Evolutionary conservation across 2,797 vertebrate species (phyloP), one percentile per base, ranked within the genome.

Genomic region (Pseudochirops corinnae): DNA sequence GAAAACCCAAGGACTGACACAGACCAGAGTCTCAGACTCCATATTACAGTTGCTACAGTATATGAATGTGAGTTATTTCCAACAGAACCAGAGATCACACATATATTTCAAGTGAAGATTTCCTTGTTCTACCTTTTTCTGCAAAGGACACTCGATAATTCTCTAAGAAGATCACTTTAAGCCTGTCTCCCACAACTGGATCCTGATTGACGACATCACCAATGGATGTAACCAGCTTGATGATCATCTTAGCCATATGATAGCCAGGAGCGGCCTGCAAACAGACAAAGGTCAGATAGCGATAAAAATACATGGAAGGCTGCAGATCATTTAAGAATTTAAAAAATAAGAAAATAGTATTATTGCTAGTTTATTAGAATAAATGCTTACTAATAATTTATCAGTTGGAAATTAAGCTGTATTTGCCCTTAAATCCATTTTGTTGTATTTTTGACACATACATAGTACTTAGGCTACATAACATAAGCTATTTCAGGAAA

Each of bases 171-270:
- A 99, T 99, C 97, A 99, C 99, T 98, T 98, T 99, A 92, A 99
- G 99, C 92, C 97, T 98, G 97, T 99, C 99, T 0, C 99, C 99
- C 93, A 99, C 98, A 0, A 99, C 96, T 0, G 99, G 99, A 95
- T 99, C 99, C 0, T 98, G 99, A 98, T 99, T 99, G 97, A 99
- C 93, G 28, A 99, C 98, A 11, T 99, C 98, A 0, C 98, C 99
- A 0, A 99, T 97, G 5, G 99, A 99, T 0, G 99, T 99, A 98
- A 99, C 98, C 96, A 99, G 98, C 96, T 99, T 99, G 97, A 99
- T 99, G 97, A 99, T 99, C 99, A 99, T 99, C 98, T 99, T 99
- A 93, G 99, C 99, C 99, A 99, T 99, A 98, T 99, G 99, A 97
- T 99, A 99, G 26, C 99, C 99, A 3, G 99, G 99, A 28, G 99